A percentile compares a stretch with the other conserved stretches of the same genome.
Evolutionary conservation across 2,113 vertebrate species (phyloP).

Genomic region (Sinocyclocheilus grahami): DNA sequence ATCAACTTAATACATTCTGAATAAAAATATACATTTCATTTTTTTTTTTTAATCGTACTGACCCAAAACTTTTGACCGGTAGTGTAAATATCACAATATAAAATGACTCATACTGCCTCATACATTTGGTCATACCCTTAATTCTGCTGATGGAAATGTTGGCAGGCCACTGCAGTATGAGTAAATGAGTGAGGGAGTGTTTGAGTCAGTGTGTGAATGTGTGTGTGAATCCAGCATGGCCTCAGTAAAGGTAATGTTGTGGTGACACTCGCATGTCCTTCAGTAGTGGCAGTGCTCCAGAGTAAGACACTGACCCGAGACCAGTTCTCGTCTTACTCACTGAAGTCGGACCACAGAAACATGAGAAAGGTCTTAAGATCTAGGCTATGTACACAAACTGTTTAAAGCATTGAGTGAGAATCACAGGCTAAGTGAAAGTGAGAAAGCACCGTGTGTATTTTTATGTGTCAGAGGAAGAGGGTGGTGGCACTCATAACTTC

Average conservation of each 20-base stretch:
- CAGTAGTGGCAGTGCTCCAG: conserved; percentile 15
- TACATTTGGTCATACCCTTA: neutral
- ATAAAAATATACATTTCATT: no score
- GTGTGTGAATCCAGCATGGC: conserved; percentile 1
- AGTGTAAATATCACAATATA: neutral
- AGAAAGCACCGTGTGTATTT: conserved; percentile 1
- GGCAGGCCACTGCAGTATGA: neutral
- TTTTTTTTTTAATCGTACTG: neutral
- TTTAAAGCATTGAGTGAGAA: conserved; percentile 10
- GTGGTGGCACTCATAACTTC: conserved; percentile 57
- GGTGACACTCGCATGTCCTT: conserved; percentile 32
- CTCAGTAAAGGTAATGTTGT: neutral
- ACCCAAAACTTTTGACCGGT: neutral
- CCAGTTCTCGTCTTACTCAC: neutral
- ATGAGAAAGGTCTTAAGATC: conserved; percentile 37
- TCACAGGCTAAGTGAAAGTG: neutral
- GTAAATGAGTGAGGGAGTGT: neutral
- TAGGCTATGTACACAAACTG: neutral
- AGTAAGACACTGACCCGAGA: neutral
- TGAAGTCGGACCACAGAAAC: conserved; percentile 10
- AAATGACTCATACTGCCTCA: neutral
- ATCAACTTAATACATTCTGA: no score
- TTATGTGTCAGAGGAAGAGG: conserved; percentile 27
- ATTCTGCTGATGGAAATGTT: conserved; percentile 26
- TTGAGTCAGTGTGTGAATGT: neutral